These are phyloP conservation scores for Macquaria ambigua DNA, from an alignment of 2,113 vertebrate genomes.

Conservation along the genomic window DNA sequence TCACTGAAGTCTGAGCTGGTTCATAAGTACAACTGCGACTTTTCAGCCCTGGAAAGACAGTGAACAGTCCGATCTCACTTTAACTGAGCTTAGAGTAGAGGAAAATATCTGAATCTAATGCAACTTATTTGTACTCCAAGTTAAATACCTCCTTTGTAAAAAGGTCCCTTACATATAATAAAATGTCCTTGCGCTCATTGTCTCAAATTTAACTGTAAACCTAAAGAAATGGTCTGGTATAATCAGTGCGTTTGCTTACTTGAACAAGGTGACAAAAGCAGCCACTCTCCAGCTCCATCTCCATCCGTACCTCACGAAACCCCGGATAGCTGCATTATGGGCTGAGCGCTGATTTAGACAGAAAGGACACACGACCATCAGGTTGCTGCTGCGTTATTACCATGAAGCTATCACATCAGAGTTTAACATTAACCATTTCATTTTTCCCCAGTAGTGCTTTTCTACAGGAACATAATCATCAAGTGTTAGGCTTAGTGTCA, in stretches of 20 bases:
- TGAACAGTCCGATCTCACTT: background rate
- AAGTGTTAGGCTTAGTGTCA: background rate
- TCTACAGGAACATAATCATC: background rate
- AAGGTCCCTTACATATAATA: background rate
- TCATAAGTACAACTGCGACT: background rate
- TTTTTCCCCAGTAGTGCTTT: too few relatives aligned
- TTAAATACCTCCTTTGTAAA: background rate
- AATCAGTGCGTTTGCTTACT: slow-evolving; percentile 82
- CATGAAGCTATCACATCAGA: background rate
- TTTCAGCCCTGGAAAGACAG: too few relatives aligned
- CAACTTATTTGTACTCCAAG: background rate
- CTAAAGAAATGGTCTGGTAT: too few relatives aligned
- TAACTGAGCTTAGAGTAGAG: background rate
- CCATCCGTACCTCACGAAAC: slow-evolving; percentile 94
- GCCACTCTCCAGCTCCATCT: slow-evolving; percentile 96
- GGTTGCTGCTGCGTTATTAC: background rate
- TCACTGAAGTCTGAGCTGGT: background rate
- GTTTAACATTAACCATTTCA: background rate
- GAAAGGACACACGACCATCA: background rate
- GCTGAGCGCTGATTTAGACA: slow-evolving; percentile 85
- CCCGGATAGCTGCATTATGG: slow-evolving; percentile 89
- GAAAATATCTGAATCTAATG: background rate
- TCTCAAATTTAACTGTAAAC: background rate
- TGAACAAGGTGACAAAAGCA: slow-evolving; percentile 90
- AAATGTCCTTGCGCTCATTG: background rate